phyloP scores from a whole-genome alignment of 2,888 invertebrate species.

The Cheilosia grossa region DNA sequence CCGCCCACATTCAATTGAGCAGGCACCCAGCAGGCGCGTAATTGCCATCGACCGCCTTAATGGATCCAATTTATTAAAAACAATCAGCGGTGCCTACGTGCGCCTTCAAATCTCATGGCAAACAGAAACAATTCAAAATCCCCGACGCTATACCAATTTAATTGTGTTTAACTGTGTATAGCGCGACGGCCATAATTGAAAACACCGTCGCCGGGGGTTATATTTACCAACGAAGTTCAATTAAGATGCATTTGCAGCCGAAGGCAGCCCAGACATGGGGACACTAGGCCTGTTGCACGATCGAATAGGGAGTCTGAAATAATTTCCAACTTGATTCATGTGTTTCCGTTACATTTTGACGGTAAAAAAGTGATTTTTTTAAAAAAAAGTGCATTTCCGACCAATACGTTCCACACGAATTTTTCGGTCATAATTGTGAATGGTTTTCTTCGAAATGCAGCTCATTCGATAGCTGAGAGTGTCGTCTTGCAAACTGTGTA shows the following conservation, averaged over 20 bases:
- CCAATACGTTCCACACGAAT: constrained; percentile 26
- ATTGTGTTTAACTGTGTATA: constrained; percentile 11
- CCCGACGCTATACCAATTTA: constrained; percentile 61
- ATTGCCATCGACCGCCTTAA: constrained; percentile 45
- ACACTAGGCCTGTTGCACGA: neutral
- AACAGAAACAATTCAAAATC: constrained; percentile 17
- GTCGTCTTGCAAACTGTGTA: neutral
- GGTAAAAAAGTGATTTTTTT: neutral
- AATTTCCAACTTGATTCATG: constrained; percentile 26
- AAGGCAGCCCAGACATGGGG: neutral
- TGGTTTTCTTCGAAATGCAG: neutral
- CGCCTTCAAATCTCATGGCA: constrained; percentile 39
- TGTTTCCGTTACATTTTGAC: constrained; percentile 26
- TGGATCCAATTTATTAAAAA: constrained; percentile 72
- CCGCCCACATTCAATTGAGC: constrained; percentile 68
- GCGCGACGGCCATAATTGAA: constrained; percentile 53
- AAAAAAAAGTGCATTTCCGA: neutral
- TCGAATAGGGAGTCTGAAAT: constrained; percentile 9
- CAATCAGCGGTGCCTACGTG: constrained; percentile 46
- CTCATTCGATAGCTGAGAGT: neutral
- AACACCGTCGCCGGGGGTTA: constrained; percentile 31
- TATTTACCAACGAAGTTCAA: constrained; percentile 4
- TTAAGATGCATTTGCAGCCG: neutral
- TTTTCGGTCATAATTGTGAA: neutral
- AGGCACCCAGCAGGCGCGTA: constrained; percentile 37